A percentile compares a stretch with the other conserved stretches of the same genome.
Evolutionary conservation across 2,888 invertebrate species (phyloP).

Genomic region (Eupithecia subumbrata): DNA sequence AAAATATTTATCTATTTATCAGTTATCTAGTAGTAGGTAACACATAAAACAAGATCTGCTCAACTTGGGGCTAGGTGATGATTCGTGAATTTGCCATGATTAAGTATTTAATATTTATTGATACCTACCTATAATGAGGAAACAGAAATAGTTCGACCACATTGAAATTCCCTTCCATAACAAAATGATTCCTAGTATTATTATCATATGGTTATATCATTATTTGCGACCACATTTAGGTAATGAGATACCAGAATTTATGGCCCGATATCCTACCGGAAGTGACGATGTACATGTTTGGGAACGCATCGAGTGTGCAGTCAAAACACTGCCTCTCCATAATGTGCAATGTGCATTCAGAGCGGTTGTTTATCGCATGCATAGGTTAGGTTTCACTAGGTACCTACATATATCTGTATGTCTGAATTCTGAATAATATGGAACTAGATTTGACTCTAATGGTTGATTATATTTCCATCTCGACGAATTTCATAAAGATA

Average conservation of each 20-base stretch:
- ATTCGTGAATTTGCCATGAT: too few species aligned
- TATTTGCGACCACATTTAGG: neutral
- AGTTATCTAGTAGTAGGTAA: too few species aligned
- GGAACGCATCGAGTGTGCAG: neutral
- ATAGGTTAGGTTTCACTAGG: neutral
- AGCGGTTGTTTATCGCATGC: neutral
- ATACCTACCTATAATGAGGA: too few species aligned
- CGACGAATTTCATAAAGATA: too few species aligned
- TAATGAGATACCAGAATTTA: slow-evolving; percentile 4
- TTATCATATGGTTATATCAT: neutral
- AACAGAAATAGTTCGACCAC: neutral
- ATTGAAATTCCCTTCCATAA: neutral
- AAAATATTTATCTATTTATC: too few species aligned
- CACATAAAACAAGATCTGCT: too few species aligned
- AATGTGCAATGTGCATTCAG: neutral
- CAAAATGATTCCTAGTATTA: neutral
- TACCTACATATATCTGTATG: neutral
- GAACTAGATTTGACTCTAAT: too few species aligned
- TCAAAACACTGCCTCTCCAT: slow-evolving; percentile 2
- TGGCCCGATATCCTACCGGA: slow-evolving; percentile 3
- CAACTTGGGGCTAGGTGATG: too few species aligned
- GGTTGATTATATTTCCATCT: too few species aligned
- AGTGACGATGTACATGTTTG: neutral
- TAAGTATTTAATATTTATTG: too few species aligned
- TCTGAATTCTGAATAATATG: too few species aligned